These are phyloP conservation scores for Crenichthys baileyi DNA, from an alignment of 2,797 vertebrate species.

Conservation along the genomic window DNA sequence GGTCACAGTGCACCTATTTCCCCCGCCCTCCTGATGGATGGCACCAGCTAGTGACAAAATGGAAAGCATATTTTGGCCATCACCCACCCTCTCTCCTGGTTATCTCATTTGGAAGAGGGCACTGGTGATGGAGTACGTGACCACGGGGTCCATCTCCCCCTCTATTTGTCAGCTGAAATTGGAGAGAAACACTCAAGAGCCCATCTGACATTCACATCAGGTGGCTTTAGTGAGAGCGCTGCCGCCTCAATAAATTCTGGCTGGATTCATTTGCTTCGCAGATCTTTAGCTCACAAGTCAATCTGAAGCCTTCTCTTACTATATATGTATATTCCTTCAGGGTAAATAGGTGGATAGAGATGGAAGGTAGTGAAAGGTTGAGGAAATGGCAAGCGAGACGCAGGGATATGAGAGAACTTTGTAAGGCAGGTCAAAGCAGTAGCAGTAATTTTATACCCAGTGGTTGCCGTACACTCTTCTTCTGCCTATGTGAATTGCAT, in stretches of 20 bases:
- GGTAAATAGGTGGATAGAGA: slow-evolving; percentile 22
- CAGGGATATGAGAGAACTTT: no score
- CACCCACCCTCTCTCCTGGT: slow-evolving; percentile 23
- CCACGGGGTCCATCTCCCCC: slow-evolving; percentile 13
- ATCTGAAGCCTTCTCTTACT: slow-evolving; percentile 22
- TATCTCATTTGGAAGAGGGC: slow-evolving; percentile 43
- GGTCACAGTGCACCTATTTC: slow-evolving; percentile 9
- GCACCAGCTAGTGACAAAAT: slow-evolving; percentile 27
- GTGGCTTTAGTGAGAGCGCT: slow-evolving; percentile 37
- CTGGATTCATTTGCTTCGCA: slow-evolving; percentile 46
- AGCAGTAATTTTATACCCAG: background rate
- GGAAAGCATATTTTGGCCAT: slow-evolving; percentile 40
- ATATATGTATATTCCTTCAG: slow-evolving; percentile 34
- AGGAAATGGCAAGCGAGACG: background rate
- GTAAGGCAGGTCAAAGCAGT: background rate
- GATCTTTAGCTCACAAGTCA: slow-evolving; percentile 28
- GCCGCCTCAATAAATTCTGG: slow-evolving; percentile 53
- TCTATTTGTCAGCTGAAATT: slow-evolving; percentile 32
- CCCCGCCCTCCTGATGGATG: slow-evolving; percentile 33
- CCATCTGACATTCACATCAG: slow-evolving; percentile 52
- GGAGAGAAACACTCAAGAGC: slow-evolving; percentile 44
- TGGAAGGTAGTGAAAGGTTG: background rate
- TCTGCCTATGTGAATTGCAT: background rate
- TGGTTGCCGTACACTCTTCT: background rate
- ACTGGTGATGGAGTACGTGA: slow-evolving; percentile 17